A percentile compares a stretch with the other conserved stretches of the same genome.
Evolutionary conservation across 2,797 vertebrate species (phyloP).

Genomic region (Novumbra hubbsi): DNA sequence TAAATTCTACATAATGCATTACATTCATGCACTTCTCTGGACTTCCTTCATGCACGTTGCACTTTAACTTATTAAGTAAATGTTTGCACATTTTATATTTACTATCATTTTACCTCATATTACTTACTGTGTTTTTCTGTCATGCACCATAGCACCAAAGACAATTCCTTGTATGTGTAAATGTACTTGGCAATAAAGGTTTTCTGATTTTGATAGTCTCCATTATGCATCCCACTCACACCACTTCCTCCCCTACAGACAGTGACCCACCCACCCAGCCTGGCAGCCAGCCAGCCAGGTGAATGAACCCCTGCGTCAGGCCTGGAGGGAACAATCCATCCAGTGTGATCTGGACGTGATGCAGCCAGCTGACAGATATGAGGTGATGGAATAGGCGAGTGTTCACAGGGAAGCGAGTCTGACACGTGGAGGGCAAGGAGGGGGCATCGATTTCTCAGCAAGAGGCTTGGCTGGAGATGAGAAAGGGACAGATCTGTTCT

Average conservation of each 20-base stretch:
- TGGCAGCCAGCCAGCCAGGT: slow-evolving; percentile 1
- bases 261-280: neutral
- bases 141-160: too few species aligned
- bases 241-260: neutral
- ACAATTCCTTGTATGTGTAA: too few species aligned
- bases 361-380: slow-evolving; percentile 20
- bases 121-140: too few species aligned
- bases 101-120: too few species aligned
- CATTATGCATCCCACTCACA: neutral
- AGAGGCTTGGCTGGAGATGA: slow-evolving; percentile 19
- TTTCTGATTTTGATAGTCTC: neutral
- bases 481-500: slow-evolving; percentile 26
- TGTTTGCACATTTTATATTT: too few species aligned
- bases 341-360: slow-evolving; percentile 40
- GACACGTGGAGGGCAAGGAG: slow-evolving; percentile 33
- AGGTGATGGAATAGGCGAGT: slow-evolving; percentile 12
- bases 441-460: slow-evolving; percentile 42
- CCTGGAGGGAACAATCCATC: slow-evolving; percentile 1
- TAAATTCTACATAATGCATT: too few species aligned
- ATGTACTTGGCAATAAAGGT: too few species aligned
- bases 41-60: too few species aligned
- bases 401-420: slow-evolving; percentile 16
- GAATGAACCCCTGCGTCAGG: neutral
- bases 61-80: too few species aligned
- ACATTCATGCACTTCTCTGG: too few species aligned